Evolutionary conservation across 2,113 vertebrate species (phyloP), one percentile per base, ranked within the genome.

Genomic region (Nothocercus nigrocapillus): DNA sequence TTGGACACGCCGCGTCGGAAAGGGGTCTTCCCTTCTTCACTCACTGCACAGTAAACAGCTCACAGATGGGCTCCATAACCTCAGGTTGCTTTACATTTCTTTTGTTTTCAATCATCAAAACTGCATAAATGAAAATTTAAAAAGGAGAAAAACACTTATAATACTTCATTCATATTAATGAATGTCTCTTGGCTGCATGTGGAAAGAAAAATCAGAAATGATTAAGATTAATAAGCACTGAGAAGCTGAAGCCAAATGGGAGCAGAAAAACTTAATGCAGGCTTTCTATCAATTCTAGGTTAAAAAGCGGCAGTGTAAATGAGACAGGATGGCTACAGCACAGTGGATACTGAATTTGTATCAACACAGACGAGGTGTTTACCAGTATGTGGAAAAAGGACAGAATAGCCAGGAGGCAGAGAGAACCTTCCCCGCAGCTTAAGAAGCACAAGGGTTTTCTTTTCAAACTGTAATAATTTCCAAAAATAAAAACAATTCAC

Each of bases 171-270:
- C 81, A 91, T 93, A 89, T 82, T 91, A 87, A 95, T 72, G 44
- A 32, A 59, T 20, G 14, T 54, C 66, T 66, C 74, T 63, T 11
- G 3, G 25, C 38, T 76, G 81, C 61, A 87, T n/a, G 34, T 64
- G 58, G 47, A 87, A 95, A 87, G 85, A 72, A 56, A 85, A 85
- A 75, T 69, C 47, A 72, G 32, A 85, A 88, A 70, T 62, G 4
- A 94, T 34, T 79, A 76, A 68, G 47, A 89, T 78, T 91, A 95
- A 87, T 64, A 89, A 95, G 47, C 36, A 80, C n/a, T 54, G 34
- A 92, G 83, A 94, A 95, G 92, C 8, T 67, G 63, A 91, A 87
- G 42, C 72, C 70, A 96, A 89, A 94, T 69, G 76, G 21, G 68
- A 93, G 91, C 19, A 85, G 45, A 82, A 89, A 82, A 92, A 49